Conservation (phyloP, 2,797 vertebrate genomes). For the Pampus argenteus region DNA sequence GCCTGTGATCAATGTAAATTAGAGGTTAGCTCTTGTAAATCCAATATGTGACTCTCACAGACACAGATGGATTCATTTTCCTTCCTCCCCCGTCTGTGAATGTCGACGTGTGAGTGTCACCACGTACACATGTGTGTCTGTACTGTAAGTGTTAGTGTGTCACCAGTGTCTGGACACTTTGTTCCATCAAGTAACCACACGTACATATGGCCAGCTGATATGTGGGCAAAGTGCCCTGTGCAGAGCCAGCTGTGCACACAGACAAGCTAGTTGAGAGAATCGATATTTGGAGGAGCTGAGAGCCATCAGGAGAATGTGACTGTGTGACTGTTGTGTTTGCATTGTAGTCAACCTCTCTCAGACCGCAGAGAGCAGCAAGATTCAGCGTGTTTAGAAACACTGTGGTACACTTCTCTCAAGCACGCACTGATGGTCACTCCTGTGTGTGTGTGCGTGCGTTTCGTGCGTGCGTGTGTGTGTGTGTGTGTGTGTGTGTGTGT, state of each 20-base stretch:
- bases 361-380: not conserved
- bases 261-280: slow-evolving; percentile 24
- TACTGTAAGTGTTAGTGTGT: not conserved
- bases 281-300: slow-evolving; percentile 26
- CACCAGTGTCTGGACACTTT: not conserved
- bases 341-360: not conserved
- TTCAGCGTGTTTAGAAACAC: not conserved
- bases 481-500: slow-evolving; percentile 14
- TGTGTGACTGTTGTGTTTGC: slow-evolving; percentile 4
- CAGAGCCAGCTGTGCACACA: slow-evolving; percentile 36
- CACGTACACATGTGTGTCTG: not conserved
- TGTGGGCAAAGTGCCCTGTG: slow-evolving; percentile 22
- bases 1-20: slow-evolving; percentile 8
- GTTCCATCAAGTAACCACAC: slow-evolving; percentile 8
- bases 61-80: not conserved
- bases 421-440: no score
- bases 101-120: not conserved
- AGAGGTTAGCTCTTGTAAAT: slow-evolving; percentile 9
- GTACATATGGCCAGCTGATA: not conserved
- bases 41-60: not conserved
- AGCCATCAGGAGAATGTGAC: slow-evolving; percentile 25
- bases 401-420: no score
- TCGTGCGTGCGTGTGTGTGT: slow-evolving; percentile 8
- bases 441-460: not conserved
- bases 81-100: not conserved